Evolutionary conservation across 2,113 vertebrate genomes (phyloP).

Genomic region (Caracal caracal): DNA sequence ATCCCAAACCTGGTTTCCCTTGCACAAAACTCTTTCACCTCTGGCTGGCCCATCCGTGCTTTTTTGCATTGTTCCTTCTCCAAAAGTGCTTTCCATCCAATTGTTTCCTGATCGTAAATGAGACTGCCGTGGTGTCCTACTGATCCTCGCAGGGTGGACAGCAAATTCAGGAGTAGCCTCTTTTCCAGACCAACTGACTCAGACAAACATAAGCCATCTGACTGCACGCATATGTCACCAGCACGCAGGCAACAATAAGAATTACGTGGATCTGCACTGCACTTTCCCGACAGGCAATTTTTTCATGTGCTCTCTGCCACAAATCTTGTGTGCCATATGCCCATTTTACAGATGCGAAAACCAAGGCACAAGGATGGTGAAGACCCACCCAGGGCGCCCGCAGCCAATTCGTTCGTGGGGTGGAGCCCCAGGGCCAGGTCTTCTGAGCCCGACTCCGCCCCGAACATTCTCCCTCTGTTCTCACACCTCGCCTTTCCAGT

Average conservation of each 20-base stretch:
- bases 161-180: background rate
- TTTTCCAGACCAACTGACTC: accelerated
- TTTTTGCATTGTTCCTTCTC: background rate
- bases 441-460: accelerated
- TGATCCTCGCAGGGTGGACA: background rate
- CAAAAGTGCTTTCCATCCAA: background rate
- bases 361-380: accelerated
- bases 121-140: accelerated
- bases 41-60: background rate
- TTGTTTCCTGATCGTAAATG: background rate
- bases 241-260: accelerated
- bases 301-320: background rate
- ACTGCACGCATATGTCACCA: accelerated
- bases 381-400: background rate
- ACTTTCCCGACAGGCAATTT: accelerated
- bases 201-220: background rate
- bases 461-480: accelerated
- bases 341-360: background rate
- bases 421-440: background rate
- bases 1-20: background rate
- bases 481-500: background rate
- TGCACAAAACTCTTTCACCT: background rate
- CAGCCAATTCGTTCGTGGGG: accelerated
- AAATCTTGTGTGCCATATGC: accelerated
- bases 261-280: accelerated